These are phyloP conservation scores for Triops longicaudatus DNA, from an alignment of 1,140 invertebrate species.

Conservation along the genomic window DNA sequence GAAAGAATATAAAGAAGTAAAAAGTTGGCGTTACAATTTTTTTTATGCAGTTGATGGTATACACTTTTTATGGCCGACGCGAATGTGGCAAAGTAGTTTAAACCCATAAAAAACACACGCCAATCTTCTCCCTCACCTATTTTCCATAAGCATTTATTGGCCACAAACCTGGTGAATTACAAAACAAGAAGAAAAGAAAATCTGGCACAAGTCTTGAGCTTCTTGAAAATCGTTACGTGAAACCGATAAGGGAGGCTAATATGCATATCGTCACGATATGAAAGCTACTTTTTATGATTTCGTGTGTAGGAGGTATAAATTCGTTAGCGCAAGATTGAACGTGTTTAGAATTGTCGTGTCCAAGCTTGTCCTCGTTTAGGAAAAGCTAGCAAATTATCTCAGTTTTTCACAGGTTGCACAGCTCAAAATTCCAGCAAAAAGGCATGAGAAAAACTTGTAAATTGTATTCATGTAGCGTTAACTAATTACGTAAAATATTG, in stretches of 20 bases:
- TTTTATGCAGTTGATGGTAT: not conserved
- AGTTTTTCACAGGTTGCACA: too few relatives aligned
- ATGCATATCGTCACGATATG: not conserved
- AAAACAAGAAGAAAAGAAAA: not conserved
- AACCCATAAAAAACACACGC: conserved; percentile 1
- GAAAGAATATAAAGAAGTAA: too few relatives aligned
- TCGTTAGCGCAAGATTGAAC: not conserved
- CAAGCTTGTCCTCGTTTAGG: not conserved
- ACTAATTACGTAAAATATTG: too few relatives aligned
- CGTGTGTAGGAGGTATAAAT: not conserved
- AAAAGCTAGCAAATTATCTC: too few relatives aligned
- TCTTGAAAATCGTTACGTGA: conserved; percentile 1
- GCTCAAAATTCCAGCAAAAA: too few relatives aligned
- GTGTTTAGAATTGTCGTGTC: not conserved
- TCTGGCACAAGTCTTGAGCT: not conserved
- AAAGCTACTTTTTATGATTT: not conserved
- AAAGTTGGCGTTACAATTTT: too few relatives aligned
- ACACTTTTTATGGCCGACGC: not conserved
- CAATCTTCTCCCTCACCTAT: not conserved
- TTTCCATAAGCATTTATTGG: not conserved
- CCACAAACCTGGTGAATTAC: not conserved
- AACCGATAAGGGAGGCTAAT: not conserved
- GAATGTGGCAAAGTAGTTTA: not conserved
- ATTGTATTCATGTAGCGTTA: too few relatives aligned
- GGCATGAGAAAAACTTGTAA: too few relatives aligned